These are phyloP conservation scores for Tetragnatha montana DNA, from an alignment of 2,888 invertebrate species.

Conservation along the genomic window DNA sequence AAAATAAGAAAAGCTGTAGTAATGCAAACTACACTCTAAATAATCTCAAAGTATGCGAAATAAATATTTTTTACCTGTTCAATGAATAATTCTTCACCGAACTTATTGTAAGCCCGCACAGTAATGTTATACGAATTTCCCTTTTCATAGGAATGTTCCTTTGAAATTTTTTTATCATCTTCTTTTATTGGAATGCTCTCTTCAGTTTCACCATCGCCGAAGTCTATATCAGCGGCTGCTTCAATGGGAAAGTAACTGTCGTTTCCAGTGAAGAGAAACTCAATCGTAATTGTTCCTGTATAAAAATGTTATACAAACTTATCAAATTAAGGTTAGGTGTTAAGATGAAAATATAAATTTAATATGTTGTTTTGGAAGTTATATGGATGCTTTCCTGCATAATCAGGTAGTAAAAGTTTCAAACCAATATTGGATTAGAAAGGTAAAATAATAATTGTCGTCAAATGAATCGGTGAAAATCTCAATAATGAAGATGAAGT, in stretches of 20 bases:
- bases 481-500: too few relatives aligned
- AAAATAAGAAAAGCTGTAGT: not conserved
- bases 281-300: slow-evolving; percentile 49
- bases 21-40: not conserved
- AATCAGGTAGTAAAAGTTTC: too few relatives aligned
- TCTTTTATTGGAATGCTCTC: not conserved
- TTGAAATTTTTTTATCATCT: not conserved
- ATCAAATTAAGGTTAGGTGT: too few relatives aligned
- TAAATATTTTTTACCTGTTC: slow-evolving; percentile 17
- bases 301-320: not conserved
- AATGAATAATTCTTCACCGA: slow-evolving; percentile 38
- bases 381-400: too few relatives aligned
- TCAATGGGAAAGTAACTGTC: slow-evolving; percentile 24
- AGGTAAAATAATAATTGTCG: too few relatives aligned
- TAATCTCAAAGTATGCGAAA: not conserved
- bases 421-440: too few relatives aligned
- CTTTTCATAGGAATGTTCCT: slow-evolving; percentile 7
- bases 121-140: slow-evolving; percentile 31
- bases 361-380: too few relatives aligned
- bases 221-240: slow-evolving; percentile 13
- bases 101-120: slow-evolving; percentile 25
- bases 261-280: slow-evolving; percentile 22
- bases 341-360: too few relatives aligned
- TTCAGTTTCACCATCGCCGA: slow-evolving; percentile 35
- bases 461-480: too few relatives aligned